phyloP scores from a whole-genome alignment of 2,113 vertebrate species.

The Hystrix cristata region DNA sequence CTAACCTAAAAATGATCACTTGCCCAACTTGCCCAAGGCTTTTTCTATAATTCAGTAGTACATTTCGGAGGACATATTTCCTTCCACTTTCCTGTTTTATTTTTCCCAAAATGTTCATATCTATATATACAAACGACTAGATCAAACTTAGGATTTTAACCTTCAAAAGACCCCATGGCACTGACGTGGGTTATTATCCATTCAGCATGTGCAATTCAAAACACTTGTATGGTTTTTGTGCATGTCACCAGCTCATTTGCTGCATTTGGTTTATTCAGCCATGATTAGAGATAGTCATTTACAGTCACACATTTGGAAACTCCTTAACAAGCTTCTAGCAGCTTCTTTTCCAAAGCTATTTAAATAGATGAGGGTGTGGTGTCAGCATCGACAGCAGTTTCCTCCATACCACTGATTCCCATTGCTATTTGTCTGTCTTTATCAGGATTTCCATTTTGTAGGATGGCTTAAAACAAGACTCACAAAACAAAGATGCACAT shows the following conservation, averaged over 20 bases:
- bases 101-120: conserved; percentile 37
- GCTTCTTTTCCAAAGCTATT: conserved; percentile 77
- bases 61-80: not conserved
- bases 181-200: conserved; percentile 66
- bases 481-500: conserved; percentile 69
- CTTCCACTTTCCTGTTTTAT: not conserved
- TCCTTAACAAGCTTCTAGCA: conserved; percentile 81
- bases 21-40: not conserved
- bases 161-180: conserved; percentile 59
- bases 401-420: conserved; percentile 62
- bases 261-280: conserved; percentile 78
- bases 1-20: not conserved
- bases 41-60: not conserved
- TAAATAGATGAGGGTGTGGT: conserved; percentile 81
- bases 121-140: not conserved
- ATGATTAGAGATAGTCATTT: conserved; percentile 83
- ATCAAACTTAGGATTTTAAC: conserved; percentile 72
- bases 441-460: conserved; percentile 80
- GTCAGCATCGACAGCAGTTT: conserved; percentile 75
- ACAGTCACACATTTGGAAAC: conserved; percentile 82
- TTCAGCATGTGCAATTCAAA: conserved; percentile 67
- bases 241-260: conserved; percentile 72
- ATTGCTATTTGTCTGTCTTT: conserved; percentile 73
- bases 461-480: conserved; percentile 47
- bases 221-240: conserved; percentile 59